Evolutionary conservation across 1,140 invertebrate species (phyloP).

Genomic region (Drosophila pseudoobscura): DNA sequence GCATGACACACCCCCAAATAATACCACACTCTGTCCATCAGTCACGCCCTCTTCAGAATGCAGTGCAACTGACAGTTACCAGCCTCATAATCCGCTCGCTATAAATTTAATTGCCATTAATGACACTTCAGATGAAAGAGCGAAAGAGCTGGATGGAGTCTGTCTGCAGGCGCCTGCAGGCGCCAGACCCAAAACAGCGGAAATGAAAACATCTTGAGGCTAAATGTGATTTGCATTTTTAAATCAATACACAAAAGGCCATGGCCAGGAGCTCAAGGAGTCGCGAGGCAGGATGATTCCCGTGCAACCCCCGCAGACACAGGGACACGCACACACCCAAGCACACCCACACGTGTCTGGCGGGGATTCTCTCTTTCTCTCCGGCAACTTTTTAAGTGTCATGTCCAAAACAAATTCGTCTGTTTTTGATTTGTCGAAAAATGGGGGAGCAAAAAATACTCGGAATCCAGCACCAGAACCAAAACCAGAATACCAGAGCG

Average conservation of each 20-base stretch:
- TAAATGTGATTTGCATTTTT: constrained; percentile 78
- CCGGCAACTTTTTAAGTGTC: constrained; percentile 78
- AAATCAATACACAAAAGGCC: constrained; percentile 70
- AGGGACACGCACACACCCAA: constrained; percentile 9
- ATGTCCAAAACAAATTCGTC: constrained; percentile 82
- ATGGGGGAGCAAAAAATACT: constrained; percentile 37
- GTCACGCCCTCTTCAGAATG: constrained; percentile 25
- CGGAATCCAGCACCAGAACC: constrained; percentile 15
- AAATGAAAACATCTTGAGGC: constrained; percentile 79
- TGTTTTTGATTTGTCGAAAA: constrained; percentile 82
- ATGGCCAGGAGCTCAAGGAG: constrained; percentile 34
- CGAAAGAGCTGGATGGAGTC: background rate
- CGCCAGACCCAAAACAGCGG: constrained; percentile 47
- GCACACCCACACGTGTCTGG: constrained; percentile 61
- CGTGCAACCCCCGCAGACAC: constrained; percentile 30
- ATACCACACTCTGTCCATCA: constrained; percentile 15
- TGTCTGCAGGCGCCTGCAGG: constrained; percentile 32
- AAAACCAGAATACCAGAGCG: too few species aligned
- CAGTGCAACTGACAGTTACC: constrained; percentile 71
- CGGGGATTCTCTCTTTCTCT: constrained; percentile 19
- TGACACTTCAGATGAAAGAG: constrained; percentile 62
- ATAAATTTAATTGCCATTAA: constrained; percentile 81
- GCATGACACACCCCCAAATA: background rate
- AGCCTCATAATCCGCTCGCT: constrained; percentile 71
- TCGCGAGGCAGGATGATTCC: constrained; percentile 33